A percentile compares a stretch with the other conserved stretches of the same genome.
Evolutionary conservation across 2,888 invertebrate genomes (phyloP).

Genomic region (Quadriops clusia): DNA sequence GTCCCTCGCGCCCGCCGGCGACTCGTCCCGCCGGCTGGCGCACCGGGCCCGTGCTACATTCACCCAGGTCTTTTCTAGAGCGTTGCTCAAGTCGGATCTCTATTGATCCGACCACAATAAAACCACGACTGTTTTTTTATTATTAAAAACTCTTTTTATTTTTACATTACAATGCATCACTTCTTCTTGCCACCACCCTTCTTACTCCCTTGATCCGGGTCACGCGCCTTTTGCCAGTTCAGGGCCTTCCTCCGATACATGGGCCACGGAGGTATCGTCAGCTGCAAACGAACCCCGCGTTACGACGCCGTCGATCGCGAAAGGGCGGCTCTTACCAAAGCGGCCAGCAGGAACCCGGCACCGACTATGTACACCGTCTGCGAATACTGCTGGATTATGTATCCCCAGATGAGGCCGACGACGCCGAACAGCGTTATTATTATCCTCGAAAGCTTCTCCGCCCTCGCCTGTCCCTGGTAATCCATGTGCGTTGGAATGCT

Average conservation of each 20-base stretch:
- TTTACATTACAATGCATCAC: no score
- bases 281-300: constrained; percentile 35
- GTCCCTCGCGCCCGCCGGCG: no score
- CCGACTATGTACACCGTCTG: constrained; percentile 88
- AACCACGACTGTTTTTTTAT: no score
- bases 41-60: no score
- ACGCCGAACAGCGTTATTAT: constrained; percentile 85
- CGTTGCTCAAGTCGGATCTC: no score
- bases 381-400: constrained; percentile 88
- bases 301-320: neutral
- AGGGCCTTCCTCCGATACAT: constrained; percentile 81
- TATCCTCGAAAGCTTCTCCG: constrained; percentile 78
- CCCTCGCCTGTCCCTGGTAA: constrained; percentile 81
- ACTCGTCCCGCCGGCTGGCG: no score
- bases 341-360: constrained; percentile 80
- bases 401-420: constrained; percentile 86
- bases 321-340: constrained; percentile 48
- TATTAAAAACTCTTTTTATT: no score
- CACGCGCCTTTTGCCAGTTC: constrained; percentile 74
- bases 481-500: constrained; percentile 46
- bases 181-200: constrained; percentile 29
- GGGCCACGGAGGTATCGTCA: constrained; percentile 94
- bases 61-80: no score
- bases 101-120: no score
- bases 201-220: constrained; percentile 18